Percentiles rank a stretch among this genome's conserved stretches.
These are phyloP conservation scores for Eunapius fragilis DNA, from an alignment of 37 sponge, comb jelly and placozoan species.

Conservation along the genomic window DNA sequence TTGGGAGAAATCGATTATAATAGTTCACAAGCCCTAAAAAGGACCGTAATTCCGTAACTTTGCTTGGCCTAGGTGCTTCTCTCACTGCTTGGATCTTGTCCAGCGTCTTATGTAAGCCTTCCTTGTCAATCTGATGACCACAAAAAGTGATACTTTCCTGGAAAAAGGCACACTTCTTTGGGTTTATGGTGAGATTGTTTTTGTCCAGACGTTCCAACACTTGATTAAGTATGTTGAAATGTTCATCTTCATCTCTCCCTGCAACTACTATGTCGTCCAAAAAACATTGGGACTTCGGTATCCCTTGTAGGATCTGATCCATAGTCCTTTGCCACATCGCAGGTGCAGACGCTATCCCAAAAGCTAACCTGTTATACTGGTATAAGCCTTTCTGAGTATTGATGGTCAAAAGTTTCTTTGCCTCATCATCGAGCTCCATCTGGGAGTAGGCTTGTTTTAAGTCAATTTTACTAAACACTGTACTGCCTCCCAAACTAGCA, in stretches of 20 bases:
- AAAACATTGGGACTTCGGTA: not conserved
- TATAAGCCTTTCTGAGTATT: slow-evolving; percentile 8
- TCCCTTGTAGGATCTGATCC: slow-evolving; percentile 1
- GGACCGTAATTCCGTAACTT: slow-evolving; percentile 4
- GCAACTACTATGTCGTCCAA: slow-evolving; percentile 37
- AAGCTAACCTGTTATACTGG: slow-evolving; percentile 24
- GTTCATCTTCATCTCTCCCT: slow-evolving; percentile 20
- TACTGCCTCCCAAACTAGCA: slow-evolving; percentile 18
- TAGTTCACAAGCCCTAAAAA: slow-evolving; percentile 47
- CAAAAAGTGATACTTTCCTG: not conserved
- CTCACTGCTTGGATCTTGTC: too few relatives aligned
- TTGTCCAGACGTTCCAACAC: slow-evolving; percentile 6
- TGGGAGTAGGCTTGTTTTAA: slow-evolving; percentile 13
- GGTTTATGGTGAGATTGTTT: slow-evolving; percentile 28
- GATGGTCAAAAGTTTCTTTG: not conserved
- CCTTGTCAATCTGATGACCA: slow-evolving; percentile 22
- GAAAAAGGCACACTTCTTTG: slow-evolving; percentile 16
- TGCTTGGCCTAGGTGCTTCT: slow-evolving; percentile 20
- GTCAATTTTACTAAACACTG: slow-evolving; percentile 31
- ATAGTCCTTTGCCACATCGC: slow-evolving; percentile 12
- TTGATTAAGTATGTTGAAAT: not conserved
- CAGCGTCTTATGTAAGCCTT: too few relatives aligned
- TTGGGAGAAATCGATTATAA: slow-evolving; percentile 40
- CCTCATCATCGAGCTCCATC: not conserved
- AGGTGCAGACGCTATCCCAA: slow-evolving; percentile 25